phyloP scores from a whole-genome alignment of 2,888 invertebrate genomes.

The Phyllotreta striolata region DNA sequence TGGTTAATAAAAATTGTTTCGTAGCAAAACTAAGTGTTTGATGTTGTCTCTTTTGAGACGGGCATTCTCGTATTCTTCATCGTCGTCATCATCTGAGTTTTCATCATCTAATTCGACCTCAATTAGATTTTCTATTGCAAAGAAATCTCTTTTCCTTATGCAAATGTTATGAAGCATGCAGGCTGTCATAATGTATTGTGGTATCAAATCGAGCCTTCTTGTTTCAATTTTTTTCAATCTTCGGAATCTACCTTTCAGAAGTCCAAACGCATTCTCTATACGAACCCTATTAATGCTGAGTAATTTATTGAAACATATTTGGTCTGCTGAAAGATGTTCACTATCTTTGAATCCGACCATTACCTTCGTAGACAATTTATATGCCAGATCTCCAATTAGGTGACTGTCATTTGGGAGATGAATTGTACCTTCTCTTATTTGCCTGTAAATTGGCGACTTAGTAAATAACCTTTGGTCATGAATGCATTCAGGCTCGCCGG shows the following conservation, averaged over 20 bases:
- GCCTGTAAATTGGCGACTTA: slow-evolving; percentile 27
- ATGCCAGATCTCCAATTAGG: slow-evolving; percentile 37
- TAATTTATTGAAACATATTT: slow-evolving; percentile 38
- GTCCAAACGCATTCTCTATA: slow-evolving; percentile 42
- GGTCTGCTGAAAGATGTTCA: slow-evolving; percentile 33
- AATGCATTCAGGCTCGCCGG: slow-evolving; percentile 35
- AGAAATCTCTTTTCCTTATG: too few relatives aligned
- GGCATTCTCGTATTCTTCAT: too few relatives aligned
- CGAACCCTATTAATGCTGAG: slow-evolving; percentile 35
- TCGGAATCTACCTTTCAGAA: slow-evolving; percentile 41
- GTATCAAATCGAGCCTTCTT: slow-evolving; percentile 26
- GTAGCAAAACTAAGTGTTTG: too few relatives aligned
- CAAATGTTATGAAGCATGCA: slow-evolving; percentile 39
- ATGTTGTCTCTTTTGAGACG: too few relatives aligned
- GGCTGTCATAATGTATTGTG: slow-evolving; percentile 30
- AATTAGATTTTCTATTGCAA: too few relatives aligned
- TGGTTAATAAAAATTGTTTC: too few relatives aligned
- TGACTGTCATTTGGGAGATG: slow-evolving; percentile 31
- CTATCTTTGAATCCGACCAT: slow-evolving; percentile 32
- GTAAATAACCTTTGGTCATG: slow-evolving; percentile 35
- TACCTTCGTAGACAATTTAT: slow-evolving; percentile 31
- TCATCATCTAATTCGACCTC: neutral
- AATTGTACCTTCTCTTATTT: slow-evolving; percentile 20
- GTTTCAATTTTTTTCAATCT: slow-evolving; percentile 35
- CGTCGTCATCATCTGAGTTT: neutral